A percentile compares a stretch with the other conserved stretches of the same genome.
These are phyloP conservation scores for Struthidea cinerea DNA, from an alignment of 2,113 vertebrate species.

Conservation along the genomic window DNA sequence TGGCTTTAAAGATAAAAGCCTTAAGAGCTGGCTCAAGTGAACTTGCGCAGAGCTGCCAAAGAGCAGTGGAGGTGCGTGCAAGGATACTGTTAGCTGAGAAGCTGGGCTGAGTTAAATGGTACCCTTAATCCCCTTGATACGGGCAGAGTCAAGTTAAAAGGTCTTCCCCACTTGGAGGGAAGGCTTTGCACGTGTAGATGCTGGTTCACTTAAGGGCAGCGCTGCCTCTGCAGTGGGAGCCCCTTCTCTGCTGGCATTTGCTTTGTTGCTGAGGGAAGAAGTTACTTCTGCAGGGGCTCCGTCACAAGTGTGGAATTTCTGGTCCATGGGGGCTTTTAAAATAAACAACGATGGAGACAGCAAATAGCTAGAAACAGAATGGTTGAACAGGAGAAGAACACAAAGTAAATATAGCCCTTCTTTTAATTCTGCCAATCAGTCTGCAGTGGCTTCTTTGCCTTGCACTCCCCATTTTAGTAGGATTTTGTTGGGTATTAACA, in stretches of 20 bases:
- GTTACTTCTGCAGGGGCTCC: background rate
- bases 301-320: background rate
- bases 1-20: conserved; percentile 44
- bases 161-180: conserved; percentile 42
- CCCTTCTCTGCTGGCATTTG: background rate
- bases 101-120: conserved; percentile 50
- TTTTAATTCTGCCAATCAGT: background rate
- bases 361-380: background rate
- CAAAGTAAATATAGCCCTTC: background rate
- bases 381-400: background rate
- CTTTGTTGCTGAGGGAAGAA: background rate
- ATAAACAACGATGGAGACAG: background rate
- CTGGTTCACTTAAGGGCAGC: conserved; percentile 40
- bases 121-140: conserved; percentile 52
- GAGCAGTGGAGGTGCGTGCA: conserved; percentile 42
- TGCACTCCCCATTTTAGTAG: background rate
- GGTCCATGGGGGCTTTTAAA: background rate
- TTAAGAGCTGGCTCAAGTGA: conserved; percentile 28
- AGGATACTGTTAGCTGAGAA: conserved; percentile 59
- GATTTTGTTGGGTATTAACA: background rate
- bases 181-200: conserved; percentile 45
- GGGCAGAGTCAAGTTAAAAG: conserved; percentile 61
- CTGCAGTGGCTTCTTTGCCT: background rate
- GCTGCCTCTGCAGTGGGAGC: background rate
- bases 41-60: background rate